A percentile compares a stretch with the other conserved stretches of the same genome.
phyloP scores from a whole-genome alignment of 2,113 vertebrate genomes.

The Sander vitreus region DNA sequence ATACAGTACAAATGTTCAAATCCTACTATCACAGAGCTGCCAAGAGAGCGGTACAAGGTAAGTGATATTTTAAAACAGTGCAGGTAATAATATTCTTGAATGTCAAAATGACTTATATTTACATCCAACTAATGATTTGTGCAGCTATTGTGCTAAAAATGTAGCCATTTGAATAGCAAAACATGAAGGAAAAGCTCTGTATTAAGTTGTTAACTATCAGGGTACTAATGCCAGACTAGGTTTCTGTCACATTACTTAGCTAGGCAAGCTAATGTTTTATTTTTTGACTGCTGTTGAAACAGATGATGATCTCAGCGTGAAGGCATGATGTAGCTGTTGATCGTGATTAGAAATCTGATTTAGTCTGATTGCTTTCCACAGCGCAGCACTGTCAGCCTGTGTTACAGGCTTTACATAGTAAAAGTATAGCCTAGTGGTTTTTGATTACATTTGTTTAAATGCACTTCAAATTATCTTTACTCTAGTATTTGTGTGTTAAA shows the following conservation, averaged over 20 bases:
- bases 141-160: slow-evolving; percentile 46
- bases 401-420: neutral
- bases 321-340: neutral
- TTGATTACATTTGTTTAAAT: slow-evolving; percentile 18
- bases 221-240: neutral
- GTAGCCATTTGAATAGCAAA: slow-evolving; percentile 21
- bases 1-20: neutral
- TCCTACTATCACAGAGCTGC: neutral
- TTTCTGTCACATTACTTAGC: neutral
- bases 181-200: slow-evolving; percentile 13
- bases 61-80: neutral
- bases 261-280: neutral
- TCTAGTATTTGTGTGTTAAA: slow-evolving; percentile 16
- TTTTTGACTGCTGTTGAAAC: slow-evolving; percentile 22
- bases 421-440: neutral
- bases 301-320: slow-evolving; percentile 21
- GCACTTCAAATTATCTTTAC: slow-evolving; percentile 25
- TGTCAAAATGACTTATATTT: slow-evolving; percentile 24
- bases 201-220: slow-evolving; percentile 4
- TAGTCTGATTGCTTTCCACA: neutral
- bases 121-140: slow-evolving; percentile 30
- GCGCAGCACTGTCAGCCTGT: slow-evolving; percentile 1
- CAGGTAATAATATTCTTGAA: slow-evolving; percentile 11
- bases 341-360: slow-evolving; percentile 35
- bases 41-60: neutral